These are phyloP conservation scores for Pogoniulus pusillus DNA, from an alignment of 2,797 vertebrate genomes.

Conservation along the genomic window DNA sequence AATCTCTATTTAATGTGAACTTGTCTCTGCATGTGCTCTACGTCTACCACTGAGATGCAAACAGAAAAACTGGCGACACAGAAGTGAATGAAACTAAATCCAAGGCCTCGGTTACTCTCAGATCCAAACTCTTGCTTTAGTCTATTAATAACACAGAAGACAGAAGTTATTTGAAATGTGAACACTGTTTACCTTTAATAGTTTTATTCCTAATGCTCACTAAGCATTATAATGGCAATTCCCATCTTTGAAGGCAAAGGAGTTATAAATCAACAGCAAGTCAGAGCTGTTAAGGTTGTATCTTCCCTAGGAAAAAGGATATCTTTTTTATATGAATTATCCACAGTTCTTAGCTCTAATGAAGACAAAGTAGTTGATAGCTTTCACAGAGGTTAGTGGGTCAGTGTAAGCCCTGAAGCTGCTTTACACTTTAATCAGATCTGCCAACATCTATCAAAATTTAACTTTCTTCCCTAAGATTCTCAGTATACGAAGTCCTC, in stretches of 20 bases:
- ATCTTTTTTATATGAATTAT: not conserved
- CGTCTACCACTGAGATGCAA: not conserved
- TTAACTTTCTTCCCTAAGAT: not conserved
- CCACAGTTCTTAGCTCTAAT: not conserved
- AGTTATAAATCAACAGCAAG: conserved; percentile 4
- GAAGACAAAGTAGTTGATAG: conserved; percentile 27
- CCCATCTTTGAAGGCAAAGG: not conserved
- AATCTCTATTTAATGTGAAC: not conserved
- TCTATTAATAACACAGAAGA: not conserved
- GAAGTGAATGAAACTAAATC: not conserved
- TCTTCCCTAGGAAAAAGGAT: conserved; percentile 2
- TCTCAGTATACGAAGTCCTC: not conserved
- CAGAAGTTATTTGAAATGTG: not conserved
- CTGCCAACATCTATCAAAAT: conserved; percentile 11
- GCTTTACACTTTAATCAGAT: not conserved
- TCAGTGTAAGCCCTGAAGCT: not conserved
- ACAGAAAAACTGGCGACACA: not conserved
- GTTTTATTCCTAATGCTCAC: not conserved
- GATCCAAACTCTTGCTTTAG: not conserved
- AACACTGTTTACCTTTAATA: not conserved
- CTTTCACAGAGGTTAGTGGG: not conserved
- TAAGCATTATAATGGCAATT: not conserved
- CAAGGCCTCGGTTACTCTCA: not conserved
- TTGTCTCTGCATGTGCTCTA: not conserved
- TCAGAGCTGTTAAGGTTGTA: not conserved